Conservation (phyloP, 2,888 invertebrate genomes). For the Pseudanteris insignis region DNA sequence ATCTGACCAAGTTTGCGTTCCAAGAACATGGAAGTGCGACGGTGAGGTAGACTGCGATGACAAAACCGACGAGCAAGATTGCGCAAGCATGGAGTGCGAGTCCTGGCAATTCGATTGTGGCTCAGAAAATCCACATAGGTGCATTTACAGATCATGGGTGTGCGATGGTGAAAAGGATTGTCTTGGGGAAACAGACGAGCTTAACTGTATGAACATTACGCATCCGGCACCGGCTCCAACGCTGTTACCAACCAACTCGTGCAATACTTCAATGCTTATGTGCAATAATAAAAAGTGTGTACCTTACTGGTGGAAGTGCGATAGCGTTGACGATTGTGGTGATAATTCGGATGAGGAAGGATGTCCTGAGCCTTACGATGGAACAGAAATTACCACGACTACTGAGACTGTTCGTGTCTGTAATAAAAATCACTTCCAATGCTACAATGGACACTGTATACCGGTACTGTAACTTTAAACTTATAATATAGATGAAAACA, state of each 20-base stretch:
- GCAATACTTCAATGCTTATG: conserved; percentile 82
- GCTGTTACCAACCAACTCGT: conserved; percentile 64
- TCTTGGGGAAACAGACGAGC: conserved; percentile 76
- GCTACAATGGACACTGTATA: conserved; percentile 71
- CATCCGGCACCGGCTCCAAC: conserved; percentile 47
- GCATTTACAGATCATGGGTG: conserved; percentile 79
- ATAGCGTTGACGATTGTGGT: conserved; percentile 79
- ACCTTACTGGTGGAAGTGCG: conserved; percentile 85
- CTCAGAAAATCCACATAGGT: conserved; percentile 67
- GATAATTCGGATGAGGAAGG: conserved; percentile 80
- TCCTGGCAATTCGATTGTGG: conserved; percentile 71
- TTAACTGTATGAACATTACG: conserved; percentile 71
- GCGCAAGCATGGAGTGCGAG: conserved; percentile 58
- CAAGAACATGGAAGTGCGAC: conserved; percentile 68
- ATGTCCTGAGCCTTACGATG: conserved; percentile 63
- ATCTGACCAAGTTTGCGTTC: conserved; percentile 56
- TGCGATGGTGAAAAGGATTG: conserved; percentile 89
- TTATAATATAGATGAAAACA: no score
- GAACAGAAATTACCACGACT: conserved; percentile 38
- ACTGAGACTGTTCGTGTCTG: conserved; percentile 63
- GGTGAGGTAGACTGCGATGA: conserved; percentile 68
- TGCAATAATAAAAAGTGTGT: conserved; percentile 77
- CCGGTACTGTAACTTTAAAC: no score
- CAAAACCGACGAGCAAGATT: conserved; percentile 66
- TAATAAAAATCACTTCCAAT: conserved; percentile 70